phyloP scores from a whole-genome alignment of 2,888 invertebrate species.

The Prosopocoilus inquinatus region DNA sequence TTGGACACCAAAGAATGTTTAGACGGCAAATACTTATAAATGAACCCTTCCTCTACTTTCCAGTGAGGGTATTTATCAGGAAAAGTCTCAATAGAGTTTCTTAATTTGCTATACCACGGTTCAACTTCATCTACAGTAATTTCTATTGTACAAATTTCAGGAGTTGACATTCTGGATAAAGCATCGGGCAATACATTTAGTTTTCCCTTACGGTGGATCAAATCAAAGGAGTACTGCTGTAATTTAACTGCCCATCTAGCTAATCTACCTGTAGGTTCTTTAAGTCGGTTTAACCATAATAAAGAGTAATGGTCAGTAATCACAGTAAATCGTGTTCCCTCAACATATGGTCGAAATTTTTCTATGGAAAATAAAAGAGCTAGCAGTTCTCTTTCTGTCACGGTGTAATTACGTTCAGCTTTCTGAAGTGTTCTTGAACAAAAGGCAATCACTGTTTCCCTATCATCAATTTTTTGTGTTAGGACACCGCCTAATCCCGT shows the following conservation, averaged over 20 bases:
- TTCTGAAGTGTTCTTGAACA: constrained; percentile 17
- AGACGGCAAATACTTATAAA: too few relatives aligned
- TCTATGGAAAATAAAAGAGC: constrained; percentile 19
- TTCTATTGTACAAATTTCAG: too few relatives aligned
- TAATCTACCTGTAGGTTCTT: constrained; percentile 32
- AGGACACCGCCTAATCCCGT: constrained; percentile 29
- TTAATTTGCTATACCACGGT: too few relatives aligned
- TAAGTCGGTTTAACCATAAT: constrained; percentile 28
- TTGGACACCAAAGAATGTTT: neutral
- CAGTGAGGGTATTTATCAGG: too few relatives aligned
- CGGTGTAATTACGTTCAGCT: constrained; percentile 16
- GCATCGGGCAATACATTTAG: too few relatives aligned
- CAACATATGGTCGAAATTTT: constrained; percentile 25
- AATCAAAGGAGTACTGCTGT: constrained; percentile 19
- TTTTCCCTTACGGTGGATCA: too few relatives aligned
- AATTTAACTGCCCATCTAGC: constrained; percentile 29
- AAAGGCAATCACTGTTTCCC: constrained; percentile 21
- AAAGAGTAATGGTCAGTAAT: constrained; percentile 32
- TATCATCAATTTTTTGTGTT: constrained; percentile 26
- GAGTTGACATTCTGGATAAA: too few relatives aligned
- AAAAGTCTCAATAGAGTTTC: too few relatives aligned
- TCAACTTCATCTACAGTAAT: too few relatives aligned
- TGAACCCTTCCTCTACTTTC: too few relatives aligned
- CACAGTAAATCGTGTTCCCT: constrained; percentile 30
- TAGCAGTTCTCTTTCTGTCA: constrained; percentile 21